Conservation (phyloP, 2,888 invertebrate species). For the Dimorphilus gyrociliatus region DNA sequence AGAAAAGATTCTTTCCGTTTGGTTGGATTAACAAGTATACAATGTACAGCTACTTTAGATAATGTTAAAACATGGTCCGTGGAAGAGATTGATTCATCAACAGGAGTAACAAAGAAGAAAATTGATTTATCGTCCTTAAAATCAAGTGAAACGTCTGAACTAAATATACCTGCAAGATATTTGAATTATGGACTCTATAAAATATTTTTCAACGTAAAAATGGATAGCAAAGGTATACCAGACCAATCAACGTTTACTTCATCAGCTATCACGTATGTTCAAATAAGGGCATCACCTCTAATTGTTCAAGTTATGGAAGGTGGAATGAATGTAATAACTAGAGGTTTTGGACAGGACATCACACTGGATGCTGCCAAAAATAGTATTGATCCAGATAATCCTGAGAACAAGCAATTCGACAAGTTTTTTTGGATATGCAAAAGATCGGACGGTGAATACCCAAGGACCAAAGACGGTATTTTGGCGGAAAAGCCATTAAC, state of each 20-base stretch:
- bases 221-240: constrained; percentile 14
- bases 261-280: constrained; percentile 17
- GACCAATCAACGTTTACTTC: constrained; percentile 11
- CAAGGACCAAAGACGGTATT: constrained; percentile 1
- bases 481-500: not conserved
- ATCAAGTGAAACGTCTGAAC: constrained; percentile 10
- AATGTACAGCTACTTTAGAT: constrained; percentile 16
- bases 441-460: constrained; percentile 6
- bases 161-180: constrained; percentile 18
- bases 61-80: constrained; percentile 22
- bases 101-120: constrained; percentile 7
- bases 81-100: constrained; percentile 10
- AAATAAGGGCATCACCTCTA: constrained; percentile 23
- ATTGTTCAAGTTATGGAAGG: constrained; percentile 24
- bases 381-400: constrained; percentile 37
- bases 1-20: constrained; percentile 10
- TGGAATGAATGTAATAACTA: constrained; percentile 17
- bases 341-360: constrained; percentile 18
- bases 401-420: too few species aligned
- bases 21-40: constrained; percentile 14
- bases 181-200: constrained; percentile 31
- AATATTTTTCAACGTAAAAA: constrained; percentile 22
- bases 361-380: constrained; percentile 20
- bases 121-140: constrained; percentile 6
- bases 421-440: constrained; percentile 9